Evolutionary conservation across 1,140 invertebrate genomes (phyloP).

Genomic region (Palaemon carinicauda): DNA sequence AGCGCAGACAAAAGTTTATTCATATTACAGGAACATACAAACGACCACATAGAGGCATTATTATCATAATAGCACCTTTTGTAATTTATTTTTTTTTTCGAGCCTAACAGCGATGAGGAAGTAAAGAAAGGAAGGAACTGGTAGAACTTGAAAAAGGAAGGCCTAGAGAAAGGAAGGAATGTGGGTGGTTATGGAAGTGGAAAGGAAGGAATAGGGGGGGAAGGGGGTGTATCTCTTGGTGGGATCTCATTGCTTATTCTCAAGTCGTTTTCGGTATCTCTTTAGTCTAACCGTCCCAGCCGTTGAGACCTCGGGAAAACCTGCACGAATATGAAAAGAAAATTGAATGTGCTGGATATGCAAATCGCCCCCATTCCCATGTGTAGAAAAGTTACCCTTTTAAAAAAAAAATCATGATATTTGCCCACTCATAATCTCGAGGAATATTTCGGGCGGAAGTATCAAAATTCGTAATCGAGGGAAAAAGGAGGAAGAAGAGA

Average conservation of each 20-base stretch:
- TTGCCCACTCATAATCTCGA: slow-evolving; percentile 31
- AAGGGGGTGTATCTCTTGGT: not conserved
- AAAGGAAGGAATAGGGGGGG: not conserved
- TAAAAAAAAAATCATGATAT: slow-evolving; percentile 27
- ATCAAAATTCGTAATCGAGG: not conserved
- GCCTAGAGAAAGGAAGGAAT: not conserved
- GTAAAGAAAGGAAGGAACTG: not conserved
- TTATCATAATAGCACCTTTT: too few relatives aligned
- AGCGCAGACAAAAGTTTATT: too few relatives aligned
- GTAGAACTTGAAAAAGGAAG: not conserved
- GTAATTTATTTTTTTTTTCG: too few relatives aligned
- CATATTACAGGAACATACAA: too few relatives aligned
- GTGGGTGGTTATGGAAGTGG: not conserved
- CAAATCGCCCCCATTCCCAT: slow-evolving; percentile 37
- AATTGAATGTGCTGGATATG: slow-evolving; percentile 49
- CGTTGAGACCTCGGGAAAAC: slow-evolving; percentile 13
- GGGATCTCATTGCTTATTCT: slow-evolving; percentile 44
- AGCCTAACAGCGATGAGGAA: too few relatives aligned
- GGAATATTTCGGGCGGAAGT: not conserved
- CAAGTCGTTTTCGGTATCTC: slow-evolving; percentile 20
- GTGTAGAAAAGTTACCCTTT: slow-evolving; percentile 21
- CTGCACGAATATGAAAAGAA: slow-evolving; percentile 48
- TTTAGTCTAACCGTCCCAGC: slow-evolving; percentile 24
- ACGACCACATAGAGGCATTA: too few relatives aligned
- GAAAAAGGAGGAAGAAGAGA: too few relatives aligned